Base-by-base conservation (phyloP, 2,888 invertebrate species). In the Torymus aiolomorphi region DNA sequence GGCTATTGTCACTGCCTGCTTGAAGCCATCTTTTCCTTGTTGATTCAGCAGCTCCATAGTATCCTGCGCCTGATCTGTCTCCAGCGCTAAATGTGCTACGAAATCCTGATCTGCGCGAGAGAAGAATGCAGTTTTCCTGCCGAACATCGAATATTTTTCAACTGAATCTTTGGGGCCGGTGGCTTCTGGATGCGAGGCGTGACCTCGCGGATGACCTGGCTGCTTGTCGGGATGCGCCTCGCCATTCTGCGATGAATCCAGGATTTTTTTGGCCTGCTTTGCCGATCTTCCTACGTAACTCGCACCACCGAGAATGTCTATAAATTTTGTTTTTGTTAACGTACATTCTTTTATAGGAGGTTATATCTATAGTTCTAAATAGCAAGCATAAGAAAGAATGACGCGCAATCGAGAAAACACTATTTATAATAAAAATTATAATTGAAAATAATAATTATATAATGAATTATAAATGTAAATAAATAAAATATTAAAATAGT, bases 171-270 rank as follows among this genome's bases (percentile, higher is more conserved):
- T 56, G 0, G 11, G 0, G 0, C 86, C 86, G 0, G 83, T 85
- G 12, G 72, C 14, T 0, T 2, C 70, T 78, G 66, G 16, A 49
- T 84, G 4, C 0, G 86, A 87, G 0, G 87, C 87, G 31, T 88
- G 88, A 0, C 87, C 88, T 3, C 88, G 78, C 0, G 88, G 86
- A 80, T 89, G 88, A 0, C 88, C 88, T 0, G 49, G 8, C 0
- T 4, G 2, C 0, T 49, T 49, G 0, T 73, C 42, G 0, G 82
- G 79, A 67, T 86, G 79, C 8, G 85, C 84, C 0, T 56, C 13
- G 0, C 78, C 85, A 3, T 82, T 78, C 16, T 88, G 87, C 0
- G 88, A 88, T 0, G 66, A 74, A 13, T 88, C 86, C 0, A 89
- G 56, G 0, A 88, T 70, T 0, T 13, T 14, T 3, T 1, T n/a